Evolutionary conservation across 2,888 invertebrate genomes (phyloP), one percentile per base, ranked within the genome.

Genomic region (Blera fallax): DNA sequence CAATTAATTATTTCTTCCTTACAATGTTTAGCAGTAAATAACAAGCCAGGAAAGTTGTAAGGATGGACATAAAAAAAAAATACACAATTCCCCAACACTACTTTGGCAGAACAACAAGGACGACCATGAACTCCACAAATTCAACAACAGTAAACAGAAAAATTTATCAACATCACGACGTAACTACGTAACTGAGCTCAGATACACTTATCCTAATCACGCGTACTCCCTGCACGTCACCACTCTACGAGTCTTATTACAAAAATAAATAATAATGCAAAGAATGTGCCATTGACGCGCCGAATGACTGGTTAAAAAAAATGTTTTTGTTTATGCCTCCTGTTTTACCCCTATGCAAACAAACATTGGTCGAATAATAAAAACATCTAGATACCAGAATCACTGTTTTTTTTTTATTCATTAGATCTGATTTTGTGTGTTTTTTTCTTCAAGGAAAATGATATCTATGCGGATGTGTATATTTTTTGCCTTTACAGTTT

Each of bases 341-440:
- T 16, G 14, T 37, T 58, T 34, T 27, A 48, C 48, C 29, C 40
- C 24, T 60, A 58, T 50, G 34, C 72, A 72, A 72, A 72, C 72
- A 72, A 72, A 48, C 45, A 56, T 18, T 24, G 43, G n/a, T 29
- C 5, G 45, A 48, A 58, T 58, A 43, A 54, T 56, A 69, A 69
- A 69, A 69, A 56, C 58, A 34, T 72, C 58, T 14, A 14, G 10
- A 2, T 40, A 11, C 45, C 10, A 11, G 24, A 45, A 32, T 24
- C 32, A 32, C n/a, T 10, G 14, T 18, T 34, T 14, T 69, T 37
- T 24, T 11, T 67, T 32, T 29, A 34, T 34, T 43, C 34, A 11
- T 11, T 29, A 45, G 45, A 10, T 32, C 18, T 29, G 43, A 45
- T 58, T 56, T 56, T 18, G 14, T n/a, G 3, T 7, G 7, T 32